Evolutionary conservation across 1,140 invertebrate species (phyloP).

Genomic region (Phenacoccus solenopsis): DNA sequence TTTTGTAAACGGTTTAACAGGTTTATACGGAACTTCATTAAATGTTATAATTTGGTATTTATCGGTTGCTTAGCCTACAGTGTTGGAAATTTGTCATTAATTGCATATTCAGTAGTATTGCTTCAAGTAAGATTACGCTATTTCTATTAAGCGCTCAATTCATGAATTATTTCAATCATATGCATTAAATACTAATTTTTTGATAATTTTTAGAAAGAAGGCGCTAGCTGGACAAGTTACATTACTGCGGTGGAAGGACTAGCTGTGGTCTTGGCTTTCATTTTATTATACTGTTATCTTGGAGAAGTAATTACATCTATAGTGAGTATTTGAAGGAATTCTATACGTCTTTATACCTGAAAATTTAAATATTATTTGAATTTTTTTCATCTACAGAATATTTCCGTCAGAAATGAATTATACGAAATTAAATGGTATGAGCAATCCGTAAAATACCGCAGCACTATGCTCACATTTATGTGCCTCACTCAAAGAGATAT

Average conservation of each 20-base stretch:
- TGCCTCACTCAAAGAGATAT: constrained; percentile 7
- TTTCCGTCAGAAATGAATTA: background rate
- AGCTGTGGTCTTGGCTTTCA: background rate
- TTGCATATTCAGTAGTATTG: background rate
- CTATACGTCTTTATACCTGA: too few relatives aligned
- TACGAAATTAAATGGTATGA: constrained; percentile 10
- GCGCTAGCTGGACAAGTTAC: background rate
- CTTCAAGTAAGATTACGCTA: background rate
- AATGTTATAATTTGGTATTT: constrained; percentile 8
- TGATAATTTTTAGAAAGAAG: constrained; percentile 1
- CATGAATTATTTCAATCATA: background rate
- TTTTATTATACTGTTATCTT: background rate
- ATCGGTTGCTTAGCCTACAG: constrained; percentile 2
- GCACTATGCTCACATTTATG: constrained; percentile 7
- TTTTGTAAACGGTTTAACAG: background rate
- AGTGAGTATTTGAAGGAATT: constrained; percentile 6
- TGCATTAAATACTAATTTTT: background rate
- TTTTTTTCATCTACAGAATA: background rate
- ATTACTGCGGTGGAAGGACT: background rate
- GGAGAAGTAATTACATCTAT: constrained; percentile 4
- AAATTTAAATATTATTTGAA: too few relatives aligned
- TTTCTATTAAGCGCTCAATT: too few relatives aligned
- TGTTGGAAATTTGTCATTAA: background rate
- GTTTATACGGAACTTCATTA: constrained; percentile 3
- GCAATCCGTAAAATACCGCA: background rate